Evolutionary conservation across 1,140 invertebrate species (phyloP).

Genomic region (Lethocerus indicus): DNA sequence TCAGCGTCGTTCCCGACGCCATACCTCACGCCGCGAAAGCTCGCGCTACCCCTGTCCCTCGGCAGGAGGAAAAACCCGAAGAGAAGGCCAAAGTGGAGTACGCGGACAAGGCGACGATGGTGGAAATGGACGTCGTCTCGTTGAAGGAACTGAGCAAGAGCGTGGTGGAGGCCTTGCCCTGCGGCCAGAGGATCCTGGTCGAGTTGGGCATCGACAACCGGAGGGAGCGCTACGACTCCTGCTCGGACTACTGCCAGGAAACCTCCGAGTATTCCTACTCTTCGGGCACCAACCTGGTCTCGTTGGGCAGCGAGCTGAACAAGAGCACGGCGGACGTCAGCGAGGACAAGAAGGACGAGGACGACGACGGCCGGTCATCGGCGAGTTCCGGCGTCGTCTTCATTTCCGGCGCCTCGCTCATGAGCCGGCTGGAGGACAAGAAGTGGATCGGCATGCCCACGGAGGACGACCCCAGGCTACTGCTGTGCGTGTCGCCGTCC

Average conservation of each 20-base stretch:
- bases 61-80: no score
- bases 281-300: background rate
- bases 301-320: slow-evolving; percentile 2
- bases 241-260: slow-evolving; percentile 4
- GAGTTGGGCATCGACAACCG: slow-evolving; percentile 3
- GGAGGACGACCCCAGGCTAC: slow-evolving; percentile 31
- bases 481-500: slow-evolving; percentile 51
- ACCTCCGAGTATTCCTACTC: slow-evolving; percentile 4
- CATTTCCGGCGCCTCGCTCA: slow-evolving; percentile 5
- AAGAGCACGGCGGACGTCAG: no score
- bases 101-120: no score
- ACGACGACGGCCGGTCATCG: slow-evolving; percentile 2
- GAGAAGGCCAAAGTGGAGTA: no score
- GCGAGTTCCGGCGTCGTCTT: slow-evolving; percentile 4
- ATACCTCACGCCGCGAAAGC: no score
- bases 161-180: background rate
- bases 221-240: slow-evolving; percentile 4
- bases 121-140: no score
- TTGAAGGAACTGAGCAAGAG: slow-evolving; percentile 3
- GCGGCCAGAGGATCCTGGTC: background rate
- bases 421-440: slow-evolving; percentile 1
- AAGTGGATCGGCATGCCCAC: slow-evolving; percentile 12
- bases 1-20: no score
- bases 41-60: no score
- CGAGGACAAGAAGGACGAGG: slow-evolving; percentile 5